phyloP scores from a whole-genome alignment of 1,140 invertebrate species.

The Doryteuthis pealeii region DNA sequence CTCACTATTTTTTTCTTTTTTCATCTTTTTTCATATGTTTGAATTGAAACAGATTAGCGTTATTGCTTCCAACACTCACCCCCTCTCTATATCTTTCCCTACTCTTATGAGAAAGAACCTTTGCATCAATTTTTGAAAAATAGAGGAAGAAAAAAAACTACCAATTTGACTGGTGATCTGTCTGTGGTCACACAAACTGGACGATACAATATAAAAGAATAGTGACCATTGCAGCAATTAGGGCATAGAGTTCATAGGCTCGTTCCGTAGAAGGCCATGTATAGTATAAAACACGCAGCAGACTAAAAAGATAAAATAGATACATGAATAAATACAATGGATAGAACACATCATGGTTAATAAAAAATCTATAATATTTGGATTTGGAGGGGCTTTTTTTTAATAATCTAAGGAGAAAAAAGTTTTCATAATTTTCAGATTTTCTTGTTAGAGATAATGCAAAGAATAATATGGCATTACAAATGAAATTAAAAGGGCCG shows the following conservation, averaged over 20 bases:
- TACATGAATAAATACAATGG: not conserved
- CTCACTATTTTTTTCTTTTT: too few species aligned
- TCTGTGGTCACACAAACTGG: slow-evolving; percentile 18
- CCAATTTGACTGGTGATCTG: not conserved
- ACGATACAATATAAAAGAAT: slow-evolving; percentile 40
- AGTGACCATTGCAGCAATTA: slow-evolving; percentile 34
- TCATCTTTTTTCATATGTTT: too few species aligned
- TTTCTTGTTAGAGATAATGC: not conserved
- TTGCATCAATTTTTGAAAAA: too few species aligned
- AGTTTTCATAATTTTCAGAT: not conserved
- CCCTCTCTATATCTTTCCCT: too few species aligned
- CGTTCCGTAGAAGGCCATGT: slow-evolving; percentile 43
- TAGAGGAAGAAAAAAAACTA: not conserved
- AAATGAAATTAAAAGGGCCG: not conserved
- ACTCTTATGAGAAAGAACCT: too few species aligned
- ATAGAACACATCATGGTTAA: not conserved
- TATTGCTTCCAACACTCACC: too few species aligned
- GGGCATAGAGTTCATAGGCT: slow-evolving; percentile 38
- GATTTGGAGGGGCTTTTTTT: not conserved
- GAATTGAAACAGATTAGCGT: too few species aligned
- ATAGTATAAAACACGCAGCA: slow-evolving; percentile 40
- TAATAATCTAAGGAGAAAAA: too few species aligned
- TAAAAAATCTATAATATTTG: not conserved
- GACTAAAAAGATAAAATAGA: slow-evolving; percentile 17
- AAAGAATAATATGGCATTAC: not conserved